A percentile compares a stretch with the other conserved stretches of the same genome.
These are phyloP conservation scores for Cheilinus undulatus DNA, from an alignment of 2,113 vertebrate species.

Conservation along the genomic window DNA sequence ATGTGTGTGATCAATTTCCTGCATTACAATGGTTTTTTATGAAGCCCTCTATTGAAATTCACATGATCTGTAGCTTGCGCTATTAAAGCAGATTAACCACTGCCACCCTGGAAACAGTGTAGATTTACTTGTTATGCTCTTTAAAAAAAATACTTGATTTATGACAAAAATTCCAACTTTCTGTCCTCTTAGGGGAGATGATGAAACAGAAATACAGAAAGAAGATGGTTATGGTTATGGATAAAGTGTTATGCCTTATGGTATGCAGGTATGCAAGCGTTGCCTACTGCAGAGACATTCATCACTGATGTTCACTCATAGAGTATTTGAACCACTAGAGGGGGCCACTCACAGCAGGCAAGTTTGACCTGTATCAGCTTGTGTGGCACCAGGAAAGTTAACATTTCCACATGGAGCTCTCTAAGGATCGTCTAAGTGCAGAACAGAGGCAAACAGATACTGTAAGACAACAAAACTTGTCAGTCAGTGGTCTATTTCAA, in stretches of 20 bases:
- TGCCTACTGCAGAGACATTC: constrained; percentile 85
- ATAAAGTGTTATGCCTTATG: no score
- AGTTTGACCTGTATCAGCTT: background rate
- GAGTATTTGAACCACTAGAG: constrained; percentile 76
- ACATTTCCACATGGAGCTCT: no score
- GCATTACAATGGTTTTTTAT: background rate
- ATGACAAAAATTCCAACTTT: no score
- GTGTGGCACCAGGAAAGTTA: no score
- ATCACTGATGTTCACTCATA: constrained; percentile 67
- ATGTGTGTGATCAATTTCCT: background rate
- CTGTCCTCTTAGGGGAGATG: background rate
- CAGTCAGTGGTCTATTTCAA: background rate
- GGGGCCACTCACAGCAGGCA: constrained; percentile 59
- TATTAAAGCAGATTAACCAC: background rate
- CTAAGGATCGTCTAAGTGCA: no score
- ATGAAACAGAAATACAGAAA: background rate
- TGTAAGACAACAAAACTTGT: background rate
- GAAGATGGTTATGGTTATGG: background rate
- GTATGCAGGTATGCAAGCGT: constrained; percentile 68
- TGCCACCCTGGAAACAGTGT: background rate
- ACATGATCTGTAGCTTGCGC: background rate
- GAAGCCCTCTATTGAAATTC: background rate
- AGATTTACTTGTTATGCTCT: background rate
- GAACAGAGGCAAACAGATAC: background rate
- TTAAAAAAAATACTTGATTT: background rate